phyloP scores from a whole-genome alignment of 2,797 vertebrate species.

The Peromyscus eremicus region DNA sequence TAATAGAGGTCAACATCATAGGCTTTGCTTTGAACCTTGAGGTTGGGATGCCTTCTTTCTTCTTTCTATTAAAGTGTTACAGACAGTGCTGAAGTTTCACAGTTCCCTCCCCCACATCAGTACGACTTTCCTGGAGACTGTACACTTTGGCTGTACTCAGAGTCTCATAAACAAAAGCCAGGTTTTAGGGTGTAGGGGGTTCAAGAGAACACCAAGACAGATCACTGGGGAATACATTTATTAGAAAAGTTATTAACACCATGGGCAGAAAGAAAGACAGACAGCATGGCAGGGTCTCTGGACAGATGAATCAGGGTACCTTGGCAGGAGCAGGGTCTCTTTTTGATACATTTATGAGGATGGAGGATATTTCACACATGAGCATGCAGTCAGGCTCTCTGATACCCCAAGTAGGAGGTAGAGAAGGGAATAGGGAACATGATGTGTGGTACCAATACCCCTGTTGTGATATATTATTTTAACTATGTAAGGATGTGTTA shows the following conservation, averaged over 20 bases:
- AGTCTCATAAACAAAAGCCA: not conserved
- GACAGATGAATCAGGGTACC: not conserved
- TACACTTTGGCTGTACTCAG: not conserved
- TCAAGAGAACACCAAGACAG: not conserved
- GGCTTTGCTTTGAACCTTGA: conserved; percentile 20
- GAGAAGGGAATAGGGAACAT: not conserved
- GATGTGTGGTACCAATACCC: not conserved
- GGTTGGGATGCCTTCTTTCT: not conserved
- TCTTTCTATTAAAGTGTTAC: not conserved
- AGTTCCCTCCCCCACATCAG: too few relatives aligned
- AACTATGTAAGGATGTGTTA: too few relatives aligned
- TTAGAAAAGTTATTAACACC: not conserved
- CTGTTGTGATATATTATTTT: not conserved
- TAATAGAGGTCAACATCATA: not conserved
- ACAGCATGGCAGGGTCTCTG: not conserved
- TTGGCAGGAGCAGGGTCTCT: not conserved
- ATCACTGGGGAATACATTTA: not conserved
- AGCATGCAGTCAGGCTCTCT: not conserved
- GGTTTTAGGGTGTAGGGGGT: not conserved
- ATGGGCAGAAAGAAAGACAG: not conserved
- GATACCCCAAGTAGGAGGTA: not conserved
- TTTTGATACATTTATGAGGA: not conserved
- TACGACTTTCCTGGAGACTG: not conserved
- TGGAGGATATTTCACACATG: too few relatives aligned
- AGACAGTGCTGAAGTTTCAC: not conserved